Base-by-base conservation (phyloP, 1,140 invertebrate genomes). In the Metaphire vulgaris region DNA sequence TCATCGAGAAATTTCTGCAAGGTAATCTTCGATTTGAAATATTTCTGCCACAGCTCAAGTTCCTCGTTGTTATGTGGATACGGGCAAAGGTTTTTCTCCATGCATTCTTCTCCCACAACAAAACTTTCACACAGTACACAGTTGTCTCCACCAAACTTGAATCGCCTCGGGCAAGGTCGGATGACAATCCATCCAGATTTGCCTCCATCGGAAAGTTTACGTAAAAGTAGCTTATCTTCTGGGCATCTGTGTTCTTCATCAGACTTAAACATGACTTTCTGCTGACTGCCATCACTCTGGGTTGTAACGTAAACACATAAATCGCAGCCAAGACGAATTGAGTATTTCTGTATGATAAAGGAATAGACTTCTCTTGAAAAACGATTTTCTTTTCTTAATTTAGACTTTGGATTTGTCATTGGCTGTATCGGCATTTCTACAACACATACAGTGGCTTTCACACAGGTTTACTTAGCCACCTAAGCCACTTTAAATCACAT, bases 21-120 rank as follows among this genome's bases (percentile, higher is more conserved):
- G 41, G n/a, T 29, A 12, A 34, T 28, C 15, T 41, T 41, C 21
- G 32, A 31, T 31, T 26, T 73, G 32, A 56, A 64, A 73, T 56
- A 73, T 73, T 56, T 73, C 26, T 21, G 16, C 72, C 72, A 73
- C 34, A 64, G 28, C 56, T 73, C 72, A 12, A 34, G 1, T 16
- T 73, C 72, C 2, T 56, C 41, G 26, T 16, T 28, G 12, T n/a
- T 73, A n/a, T 73, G 72, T 56, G 72, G 72, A 33, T 41, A 26
- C 1, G 72, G 72, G 41, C 72, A 73, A 12, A 41, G 33, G 28
- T 41, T 29, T 12, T 34, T 28, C 72, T 41, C 26, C 72, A 28
- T 73, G 72, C 72, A 73, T 41, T 73, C 34, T 16, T 56, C 16
- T 21, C 72, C 72, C 14, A 56, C 1, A 33, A n/a, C 28, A 41